Evolutionary conservation across 2,113 vertebrate genomes (phyloP).

Genomic region (Nothocercus julius): DNA sequence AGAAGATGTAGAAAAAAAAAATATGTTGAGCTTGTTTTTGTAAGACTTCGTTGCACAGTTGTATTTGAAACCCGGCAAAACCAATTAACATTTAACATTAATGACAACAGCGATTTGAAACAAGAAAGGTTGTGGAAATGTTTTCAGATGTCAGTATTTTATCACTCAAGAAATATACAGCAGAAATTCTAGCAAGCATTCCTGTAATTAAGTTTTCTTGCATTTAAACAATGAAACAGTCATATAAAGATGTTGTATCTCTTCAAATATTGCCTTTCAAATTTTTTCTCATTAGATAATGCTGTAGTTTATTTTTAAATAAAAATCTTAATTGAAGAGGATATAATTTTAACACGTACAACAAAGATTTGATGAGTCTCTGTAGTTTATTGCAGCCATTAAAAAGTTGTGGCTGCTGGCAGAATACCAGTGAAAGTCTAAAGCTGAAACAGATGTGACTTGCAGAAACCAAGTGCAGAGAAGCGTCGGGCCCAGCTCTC

Average conservation of each 20-base stretch:
- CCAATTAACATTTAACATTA: background rate
- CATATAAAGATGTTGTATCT: background rate
- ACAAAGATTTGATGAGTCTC: slow-evolving; percentile 83
- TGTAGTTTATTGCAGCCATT: slow-evolving; percentile 86
- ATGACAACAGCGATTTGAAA: slow-evolving; percentile 50
- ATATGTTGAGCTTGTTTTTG: background rate
- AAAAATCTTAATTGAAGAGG: slow-evolving; percentile 81
- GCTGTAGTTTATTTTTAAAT: slow-evolving; percentile 59
- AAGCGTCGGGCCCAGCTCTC: slow-evolving; percentile 63
- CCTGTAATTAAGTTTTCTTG: slow-evolving; percentile 69
- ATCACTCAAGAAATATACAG: slow-evolving; percentile 65
- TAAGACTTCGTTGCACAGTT: background rate
- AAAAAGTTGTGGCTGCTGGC: slow-evolving; percentile 83
- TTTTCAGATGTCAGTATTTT: slow-evolving; percentile 69
- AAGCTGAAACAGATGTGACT: slow-evolving; percentile 86
- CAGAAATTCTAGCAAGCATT: slow-evolving; percentile 57
- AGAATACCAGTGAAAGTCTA: slow-evolving; percentile 83
- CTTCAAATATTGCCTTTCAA: slow-evolving; percentile 37
- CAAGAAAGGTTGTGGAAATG: slow-evolving; percentile 65
- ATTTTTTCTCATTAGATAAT: slow-evolving; percentile 2
- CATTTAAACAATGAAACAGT: slow-evolving; percentile 42
- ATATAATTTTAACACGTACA: slow-evolving; percentile 84
- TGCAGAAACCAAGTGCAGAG: slow-evolving; percentile 75
- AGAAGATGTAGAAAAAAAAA: background rate
- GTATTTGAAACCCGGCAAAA: background rate